Conservation (phyloP, 92 coral and sea anemone genomes). For the Paramuricea clavata region DNA sequence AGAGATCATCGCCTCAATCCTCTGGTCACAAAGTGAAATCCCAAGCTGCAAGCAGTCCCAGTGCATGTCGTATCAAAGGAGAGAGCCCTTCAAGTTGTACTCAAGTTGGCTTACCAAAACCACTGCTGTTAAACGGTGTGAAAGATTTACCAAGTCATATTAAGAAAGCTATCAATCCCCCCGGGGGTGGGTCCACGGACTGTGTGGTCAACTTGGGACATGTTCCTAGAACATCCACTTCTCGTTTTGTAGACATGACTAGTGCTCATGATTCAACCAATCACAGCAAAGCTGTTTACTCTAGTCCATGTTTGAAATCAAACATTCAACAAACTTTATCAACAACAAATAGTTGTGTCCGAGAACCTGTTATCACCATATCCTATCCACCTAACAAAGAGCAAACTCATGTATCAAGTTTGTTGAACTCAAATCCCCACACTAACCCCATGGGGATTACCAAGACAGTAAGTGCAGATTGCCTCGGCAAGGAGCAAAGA, state of each 20-base stretch:
- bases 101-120: background rate
- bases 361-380: constrained; percentile 10
- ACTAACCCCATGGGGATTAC: background rate
- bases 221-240: background rate
- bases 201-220: background rate
- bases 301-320: background rate
- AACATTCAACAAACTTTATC: background rate
- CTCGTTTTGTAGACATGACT: constrained; percentile 8
- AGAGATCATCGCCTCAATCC: background rate
- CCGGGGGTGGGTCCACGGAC: background rate
- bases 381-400: background rate
- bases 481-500: constrained; percentile 4
- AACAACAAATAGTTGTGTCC: background rate
- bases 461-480: background rate
- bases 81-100: background rate
- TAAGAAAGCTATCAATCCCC: background rate
- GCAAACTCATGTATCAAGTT: background rate
- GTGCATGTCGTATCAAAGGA: background rate
- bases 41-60: background rate
- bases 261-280: background rate
- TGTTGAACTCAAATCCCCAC: background rate
- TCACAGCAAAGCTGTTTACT: background rate
- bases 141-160: background rate
- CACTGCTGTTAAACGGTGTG: background rate
- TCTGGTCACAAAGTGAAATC: background rate